Conservation (phyloP, 2,113 vertebrate species). For the Mesitornis unicolor region DNA sequence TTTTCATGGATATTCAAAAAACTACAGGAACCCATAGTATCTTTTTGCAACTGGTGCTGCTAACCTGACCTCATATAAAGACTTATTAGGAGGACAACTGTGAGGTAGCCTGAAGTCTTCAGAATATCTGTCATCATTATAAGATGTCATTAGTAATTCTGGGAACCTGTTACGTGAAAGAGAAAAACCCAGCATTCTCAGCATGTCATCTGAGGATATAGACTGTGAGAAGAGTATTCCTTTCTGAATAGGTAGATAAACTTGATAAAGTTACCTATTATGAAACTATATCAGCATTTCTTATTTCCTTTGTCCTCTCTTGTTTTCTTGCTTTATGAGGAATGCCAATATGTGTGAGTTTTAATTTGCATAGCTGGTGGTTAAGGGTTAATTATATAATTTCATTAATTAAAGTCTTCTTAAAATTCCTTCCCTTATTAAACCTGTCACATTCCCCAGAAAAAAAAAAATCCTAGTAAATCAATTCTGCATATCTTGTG, state of each 20-base stretch:
- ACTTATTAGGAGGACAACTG: background rate
- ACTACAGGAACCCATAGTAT: background rate
- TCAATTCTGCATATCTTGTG: background rate
- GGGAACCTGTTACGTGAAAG: background rate
- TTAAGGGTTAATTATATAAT: background rate
- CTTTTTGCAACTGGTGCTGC: background rate
- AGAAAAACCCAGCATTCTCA: background rate
- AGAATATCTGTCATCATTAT: background rate
- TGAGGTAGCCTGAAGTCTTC: background rate
- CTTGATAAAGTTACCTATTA: background rate
- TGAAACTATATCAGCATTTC: background rate
- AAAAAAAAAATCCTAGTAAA: conserved; percentile 17
- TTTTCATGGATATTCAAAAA: background rate
- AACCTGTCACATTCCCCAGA: background rate
- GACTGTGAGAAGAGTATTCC: accelerated
- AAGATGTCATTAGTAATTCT: background rate
- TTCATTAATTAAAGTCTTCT: background rate
- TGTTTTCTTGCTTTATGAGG: background rate
- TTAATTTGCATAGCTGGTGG: background rate
- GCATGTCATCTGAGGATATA: background rate
- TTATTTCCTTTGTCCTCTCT: background rate
- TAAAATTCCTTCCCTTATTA: background rate
- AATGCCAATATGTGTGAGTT: background rate
- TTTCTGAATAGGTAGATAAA: background rate
- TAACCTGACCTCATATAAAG: background rate